Evolutionary conservation across 1,140 invertebrate genomes (phyloP), one percentile per base, ranked within the genome.

Genomic region (Brachionus rubens): DNA sequence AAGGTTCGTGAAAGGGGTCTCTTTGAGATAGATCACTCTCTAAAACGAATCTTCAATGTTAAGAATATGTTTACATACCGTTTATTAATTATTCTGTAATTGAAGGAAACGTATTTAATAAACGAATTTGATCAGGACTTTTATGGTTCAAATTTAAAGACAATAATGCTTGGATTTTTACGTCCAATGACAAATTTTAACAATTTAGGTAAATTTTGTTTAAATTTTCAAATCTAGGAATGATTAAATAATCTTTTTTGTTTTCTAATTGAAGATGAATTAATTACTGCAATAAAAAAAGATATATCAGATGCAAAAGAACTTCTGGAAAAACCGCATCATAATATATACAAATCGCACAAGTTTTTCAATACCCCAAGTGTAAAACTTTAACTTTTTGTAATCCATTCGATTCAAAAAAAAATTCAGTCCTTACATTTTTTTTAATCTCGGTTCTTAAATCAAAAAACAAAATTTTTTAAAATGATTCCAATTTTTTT

Each of bases 41-140:
- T n/a, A n/a, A n/a, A n/a, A n/a, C n/a, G n/a, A n/a, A n/a, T n/a
- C n/a, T n/a, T n/a, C n/a, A n/a, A n/a, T n/a, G n/a, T n/a, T n/a
- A n/a, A n/a, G n/a, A n/a, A n/a, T n/a, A n/a, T n/a, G n/a, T n/a
- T n/a, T n/a, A n/a, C n/a, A n/a, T n/a, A 47, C 16, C 12, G 0
- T 14, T 26, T 14, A 3, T 59, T 47, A 33, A 36, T 40, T 36
- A n/a, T n/a, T n/a, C n/a, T n/a, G n/a, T n/a, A n/a, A n/a, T n/a
- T 77, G 9, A 28, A 86, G 85, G 86, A 98, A 88, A 91, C 92
- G 0, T 93, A 98, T 82, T 89, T 98, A 40, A 84, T 98, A 65
- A 89, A 96, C 80, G 86, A 89, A 78, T 96, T 93, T 82, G 85
- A 89, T 16, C 81, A 87, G 41, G 93, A 97, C 85, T 93, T 98